A percentile compares a stretch with the other conserved stretches of the same genome.
Conservation (phyloP, 1,140 invertebrate genomes). For the Leptopilina clavipes region DNA sequence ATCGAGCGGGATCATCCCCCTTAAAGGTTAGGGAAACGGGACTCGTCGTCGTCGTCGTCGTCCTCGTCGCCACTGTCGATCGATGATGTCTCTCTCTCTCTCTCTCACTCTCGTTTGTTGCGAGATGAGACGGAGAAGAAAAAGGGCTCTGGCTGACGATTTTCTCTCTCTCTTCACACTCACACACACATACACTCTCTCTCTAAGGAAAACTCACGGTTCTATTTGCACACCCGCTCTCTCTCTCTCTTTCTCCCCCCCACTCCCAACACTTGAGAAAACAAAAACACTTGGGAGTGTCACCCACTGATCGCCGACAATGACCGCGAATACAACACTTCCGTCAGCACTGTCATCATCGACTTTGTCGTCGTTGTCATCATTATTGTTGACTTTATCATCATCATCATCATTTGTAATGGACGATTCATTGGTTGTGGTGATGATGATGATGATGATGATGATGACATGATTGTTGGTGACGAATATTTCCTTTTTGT, state of each 20-base stretch:
- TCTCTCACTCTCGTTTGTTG: neutral
- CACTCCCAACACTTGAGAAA: slow-evolving; percentile 7
- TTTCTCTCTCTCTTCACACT: too few species aligned
- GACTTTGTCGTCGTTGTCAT: slow-evolving; percentile 15
- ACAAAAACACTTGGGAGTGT: slow-evolving; percentile 31
- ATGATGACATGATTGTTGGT: too few species aligned
- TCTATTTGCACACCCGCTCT: too few species aligned
- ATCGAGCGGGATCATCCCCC: slow-evolving; percentile 27
- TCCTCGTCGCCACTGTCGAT: slow-evolving; percentile 1
- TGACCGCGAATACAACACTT: slow-evolving; percentile 39
- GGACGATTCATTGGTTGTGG: slow-evolving; percentile 37
- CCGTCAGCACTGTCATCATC: too few species aligned
- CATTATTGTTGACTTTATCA: too few species aligned
- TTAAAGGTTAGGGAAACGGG: slow-evolving; percentile 13
- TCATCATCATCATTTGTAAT: slow-evolving; percentile 43
- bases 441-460: neutral
- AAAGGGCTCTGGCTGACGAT: too few species aligned
- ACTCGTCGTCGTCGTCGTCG: neutral
- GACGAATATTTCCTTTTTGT: too few species aligned
- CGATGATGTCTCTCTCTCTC: slow-evolving; percentile 14
- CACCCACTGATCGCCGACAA: slow-evolving; percentile 5
- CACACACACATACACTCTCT: slow-evolving; percentile 8
- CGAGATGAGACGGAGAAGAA: slow-evolving; percentile 6
- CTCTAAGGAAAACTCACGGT: slow-evolving; percentile 41
- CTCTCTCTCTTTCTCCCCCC: slow-evolving; percentile 38